Percentiles rank a stretch among this genome's conserved stretches.
These are phyloP conservation scores for Pristionchus exspectatus DNA, from an alignment of 2,888 invertebrate genomes.

Conservation along the genomic window DNA sequence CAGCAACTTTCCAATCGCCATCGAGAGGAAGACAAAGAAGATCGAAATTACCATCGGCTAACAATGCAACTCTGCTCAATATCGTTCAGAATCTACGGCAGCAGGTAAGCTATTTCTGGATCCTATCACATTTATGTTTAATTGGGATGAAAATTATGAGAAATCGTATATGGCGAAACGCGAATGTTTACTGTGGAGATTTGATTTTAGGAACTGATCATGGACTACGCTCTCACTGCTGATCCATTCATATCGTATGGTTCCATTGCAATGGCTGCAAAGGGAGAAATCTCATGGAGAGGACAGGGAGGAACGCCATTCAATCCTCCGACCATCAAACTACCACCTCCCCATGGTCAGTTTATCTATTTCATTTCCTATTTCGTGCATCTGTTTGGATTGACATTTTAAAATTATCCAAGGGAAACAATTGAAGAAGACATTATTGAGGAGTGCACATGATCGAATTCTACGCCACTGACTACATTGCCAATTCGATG, in stretches of 20 bases:
- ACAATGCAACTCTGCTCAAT: conserved; percentile 27
- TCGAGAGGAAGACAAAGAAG: conserved; percentile 15
- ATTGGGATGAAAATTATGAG: no score
- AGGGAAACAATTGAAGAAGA: no score
- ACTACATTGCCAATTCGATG: conserved; percentile 78
- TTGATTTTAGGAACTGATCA: conserved; percentile 70
- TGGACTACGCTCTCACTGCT: conserved; percentile 74
- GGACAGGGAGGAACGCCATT: conserved; percentile 78
- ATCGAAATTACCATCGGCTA: conserved; percentile 50
- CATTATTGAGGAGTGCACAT: conserved; percentile 74
- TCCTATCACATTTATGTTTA: no score
- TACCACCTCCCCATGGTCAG: conserved; percentile 75
- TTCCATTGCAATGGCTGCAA: conserved; percentile 75
- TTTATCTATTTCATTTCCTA: neutral
- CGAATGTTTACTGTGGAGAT: no score
- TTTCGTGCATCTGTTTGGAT: no score
- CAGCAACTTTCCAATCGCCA: conserved; percentile 25
- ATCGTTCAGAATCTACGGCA: conserved; percentile 55
- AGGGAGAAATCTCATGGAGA: conserved; percentile 76
- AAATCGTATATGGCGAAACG: no score
- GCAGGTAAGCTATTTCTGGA: conserved; percentile 18
- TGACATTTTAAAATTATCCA: no score
- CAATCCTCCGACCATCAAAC: conserved; percentile 73
- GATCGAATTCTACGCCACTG: conserved; percentile 77
- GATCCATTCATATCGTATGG: conserved; percentile 75